Evolutionary conservation across 2,797 vertebrate genomes (phyloP), one percentile per base, ranked within the genome.

Genomic region (Streptopelia turtur): DNA sequence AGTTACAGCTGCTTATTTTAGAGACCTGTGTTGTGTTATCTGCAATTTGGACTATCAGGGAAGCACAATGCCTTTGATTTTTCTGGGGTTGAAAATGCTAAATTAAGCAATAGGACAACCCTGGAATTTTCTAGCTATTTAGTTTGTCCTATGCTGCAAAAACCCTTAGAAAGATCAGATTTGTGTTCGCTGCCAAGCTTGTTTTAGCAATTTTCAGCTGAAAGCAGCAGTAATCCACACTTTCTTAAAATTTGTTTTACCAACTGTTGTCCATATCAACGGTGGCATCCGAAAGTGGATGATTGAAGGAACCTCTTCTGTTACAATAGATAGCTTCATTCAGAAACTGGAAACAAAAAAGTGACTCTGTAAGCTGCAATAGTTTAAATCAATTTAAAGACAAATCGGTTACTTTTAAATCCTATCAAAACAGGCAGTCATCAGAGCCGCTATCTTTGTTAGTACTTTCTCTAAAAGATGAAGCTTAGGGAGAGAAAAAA

Each of bases 351-450:
- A 20, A 78, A 20, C 33, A 63, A 71, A 83, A 76, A 83, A 82
- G 76, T 28, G 24, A 28, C 66, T 60, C 50, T 82, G 47, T 65
- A 86, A 92, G 91, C 25, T 80, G 55, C 57, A 79, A 6, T 60
- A 14, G 76, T 93, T 97, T 92, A 92, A 96, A 97, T 93, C 76
- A 9, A 22, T 63, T 96, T 93, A 60, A 59, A 96, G 97, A 87
- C 79, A 81, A 84, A 94, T 78, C 45, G 55, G 24, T 90, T 95
- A 79, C 79, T 89, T 95, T 95, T 90, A 95, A 96, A 95, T 89
- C 91, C 86, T 79, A 2, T 94, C 88, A 5, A 22, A 50, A 63
- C 56, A 72, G 56, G 43, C 56, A 74, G 25, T 92, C 78, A 81
- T 81, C 59, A 68, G 83, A 81, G 50, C 87, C 39, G 14, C 53